phyloP scores from a whole-genome alignment of 2,113 vertebrate species.

The Ahaetulla prasina region DNA sequence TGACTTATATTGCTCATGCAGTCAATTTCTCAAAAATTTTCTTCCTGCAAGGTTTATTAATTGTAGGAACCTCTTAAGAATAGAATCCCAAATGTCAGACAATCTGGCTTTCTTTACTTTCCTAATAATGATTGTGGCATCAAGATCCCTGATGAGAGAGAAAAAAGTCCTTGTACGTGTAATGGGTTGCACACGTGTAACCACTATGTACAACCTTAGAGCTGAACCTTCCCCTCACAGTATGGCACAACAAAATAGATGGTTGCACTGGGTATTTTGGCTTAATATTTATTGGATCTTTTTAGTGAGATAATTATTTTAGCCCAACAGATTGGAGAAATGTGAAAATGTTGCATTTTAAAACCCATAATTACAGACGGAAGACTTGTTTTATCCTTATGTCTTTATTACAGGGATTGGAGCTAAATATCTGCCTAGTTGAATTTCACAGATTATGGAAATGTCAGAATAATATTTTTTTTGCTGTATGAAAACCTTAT shows the following conservation, averaged over 20 bases:
- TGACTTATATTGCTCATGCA: not conserved
- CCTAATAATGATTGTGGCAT: not conserved
- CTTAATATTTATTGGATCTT: not conserved
- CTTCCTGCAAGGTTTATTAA: not conserved
- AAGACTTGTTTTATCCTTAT: not conserved
- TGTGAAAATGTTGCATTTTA: not conserved
- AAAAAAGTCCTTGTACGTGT: not conserved
- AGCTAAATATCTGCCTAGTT: not conserved
- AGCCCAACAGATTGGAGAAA: not conserved
- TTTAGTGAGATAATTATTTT: not conserved
- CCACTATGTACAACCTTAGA: not conserved
- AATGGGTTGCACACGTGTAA: not conserved
- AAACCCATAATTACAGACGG: not conserved
- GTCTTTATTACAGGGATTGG: constrained; percentile 2
- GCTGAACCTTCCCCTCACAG: not conserved
- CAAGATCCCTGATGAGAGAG: not conserved
- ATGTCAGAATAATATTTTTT: not conserved
- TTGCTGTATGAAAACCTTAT: not conserved
- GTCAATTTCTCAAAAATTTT: not conserved
- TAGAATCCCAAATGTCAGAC: not conserved
- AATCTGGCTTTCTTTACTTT: not conserved
- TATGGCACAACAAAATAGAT: not conserved
- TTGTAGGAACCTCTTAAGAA: not conserved
- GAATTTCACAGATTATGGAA: constrained; percentile 19
- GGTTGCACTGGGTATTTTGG: not conserved